These are phyloP conservation scores for Fistularia tabacaria DNA, from an alignment of 2,797 vertebrate species.

Conservation along the genomic window DNA sequence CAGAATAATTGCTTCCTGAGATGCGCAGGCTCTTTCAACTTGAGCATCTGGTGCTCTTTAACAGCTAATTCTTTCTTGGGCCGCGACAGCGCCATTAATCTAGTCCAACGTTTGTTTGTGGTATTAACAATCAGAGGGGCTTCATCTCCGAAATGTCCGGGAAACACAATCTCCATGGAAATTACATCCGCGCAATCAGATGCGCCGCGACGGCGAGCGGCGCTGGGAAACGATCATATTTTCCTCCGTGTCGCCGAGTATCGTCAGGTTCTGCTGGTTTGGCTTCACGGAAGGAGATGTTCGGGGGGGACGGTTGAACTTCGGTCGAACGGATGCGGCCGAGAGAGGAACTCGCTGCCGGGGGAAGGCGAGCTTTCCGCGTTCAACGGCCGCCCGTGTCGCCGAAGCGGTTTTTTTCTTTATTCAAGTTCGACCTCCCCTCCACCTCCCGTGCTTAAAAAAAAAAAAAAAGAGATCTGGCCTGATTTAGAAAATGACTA, in stretches of 20 bases:
- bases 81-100: constrained; percentile 23
- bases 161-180: constrained; percentile 24
- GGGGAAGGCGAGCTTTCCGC: too few species aligned
- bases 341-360: neutral
- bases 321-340: too few species aligned
- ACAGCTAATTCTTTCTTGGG: constrained; percentile 17
- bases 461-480: constrained; percentile 4
- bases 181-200: constrained; percentile 3
- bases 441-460: too few species aligned
- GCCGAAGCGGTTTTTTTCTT: neutral
- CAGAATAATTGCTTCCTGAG: constrained; percentile 29
- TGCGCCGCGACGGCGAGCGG: neutral
- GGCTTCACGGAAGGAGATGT: too few species aligned
- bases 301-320: too few species aligned
- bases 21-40: constrained; percentile 4
- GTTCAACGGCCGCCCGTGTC: too few species aligned
- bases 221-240: too few species aligned
- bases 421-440: neutral
- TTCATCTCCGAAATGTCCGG: constrained; percentile 10
- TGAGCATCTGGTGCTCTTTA: constrained; percentile 41
- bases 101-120: constrained; percentile 27
- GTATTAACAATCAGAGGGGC: constrained; percentile 18
- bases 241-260: too few species aligned
- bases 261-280: too few species aligned
- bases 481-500: constrained; percentile 20